A percentile compares a stretch with the other conserved stretches of the same genome.
These are phyloP conservation scores for Toxotes jaculatrix DNA, from an alignment of 2,113 vertebrate species.

Conservation along the genomic window DNA sequence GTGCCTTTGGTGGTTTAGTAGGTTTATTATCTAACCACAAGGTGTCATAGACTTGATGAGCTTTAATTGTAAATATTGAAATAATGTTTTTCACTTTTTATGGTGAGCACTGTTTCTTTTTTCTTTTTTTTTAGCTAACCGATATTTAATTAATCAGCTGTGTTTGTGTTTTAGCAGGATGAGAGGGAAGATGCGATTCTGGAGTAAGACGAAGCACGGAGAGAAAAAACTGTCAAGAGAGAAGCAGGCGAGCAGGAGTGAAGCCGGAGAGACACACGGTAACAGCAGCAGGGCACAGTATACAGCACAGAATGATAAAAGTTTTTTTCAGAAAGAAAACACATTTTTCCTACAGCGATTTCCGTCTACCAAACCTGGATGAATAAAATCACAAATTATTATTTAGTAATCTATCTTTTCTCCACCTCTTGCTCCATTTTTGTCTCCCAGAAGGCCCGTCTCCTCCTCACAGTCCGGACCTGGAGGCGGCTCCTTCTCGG, in stretches of 20 bases:
- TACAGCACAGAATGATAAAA: not conserved
- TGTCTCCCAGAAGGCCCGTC: slow-evolving; percentile 72
- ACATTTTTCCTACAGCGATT: not conserved
- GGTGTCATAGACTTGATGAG: too few species aligned
- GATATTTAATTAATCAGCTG: not conserved
- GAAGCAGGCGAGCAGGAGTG: slow-evolving; percentile 85
- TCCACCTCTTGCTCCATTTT: not conserved
- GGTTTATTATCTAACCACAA: too few species aligned
- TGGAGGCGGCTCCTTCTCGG: slow-evolving; percentile 73
- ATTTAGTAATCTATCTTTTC: not conserved
- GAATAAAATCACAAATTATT: not conserved
- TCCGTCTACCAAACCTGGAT: not conserved
- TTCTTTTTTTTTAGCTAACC: too few species aligned
- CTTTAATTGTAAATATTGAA: too few species aligned
- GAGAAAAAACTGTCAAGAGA: slow-evolving; percentile 89
- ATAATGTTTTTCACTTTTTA: too few species aligned
- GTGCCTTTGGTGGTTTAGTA: too few species aligned
- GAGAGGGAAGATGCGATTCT: slow-evolving; percentile 93
- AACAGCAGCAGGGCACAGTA: slow-evolving; percentile 19
- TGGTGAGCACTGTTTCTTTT: too few species aligned
- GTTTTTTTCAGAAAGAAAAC: too few species aligned
- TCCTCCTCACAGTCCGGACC: slow-evolving; percentile 89
- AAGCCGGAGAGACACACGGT: slow-evolving; percentile 83
- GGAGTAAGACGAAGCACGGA: slow-evolving; percentile 89
- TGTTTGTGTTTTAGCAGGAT: slow-evolving; percentile 79